phyloP scores from a whole-genome alignment of 2,113 vertebrate genomes.

The Scytalopus superciliaris region DNA sequence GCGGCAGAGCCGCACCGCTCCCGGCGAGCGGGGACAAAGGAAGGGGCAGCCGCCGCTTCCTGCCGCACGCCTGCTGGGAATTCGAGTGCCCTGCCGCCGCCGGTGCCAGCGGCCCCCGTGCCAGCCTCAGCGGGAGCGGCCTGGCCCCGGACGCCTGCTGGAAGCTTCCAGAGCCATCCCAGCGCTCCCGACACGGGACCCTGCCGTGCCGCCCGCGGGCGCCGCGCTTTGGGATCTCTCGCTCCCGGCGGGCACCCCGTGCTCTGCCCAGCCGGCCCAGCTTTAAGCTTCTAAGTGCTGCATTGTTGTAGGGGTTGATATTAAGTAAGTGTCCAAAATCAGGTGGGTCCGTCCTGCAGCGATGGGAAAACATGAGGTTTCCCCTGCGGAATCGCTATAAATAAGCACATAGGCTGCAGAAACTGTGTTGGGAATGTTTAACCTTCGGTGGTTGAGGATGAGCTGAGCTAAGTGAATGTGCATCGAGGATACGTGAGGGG shows the following conservation, averaged over 20 bases:
- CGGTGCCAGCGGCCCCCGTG: neutral
- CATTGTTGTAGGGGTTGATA: neutral
- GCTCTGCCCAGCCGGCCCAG: neutral
- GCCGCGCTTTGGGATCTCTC: neutral
- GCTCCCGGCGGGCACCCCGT: neutral
- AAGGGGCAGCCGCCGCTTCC: neutral
- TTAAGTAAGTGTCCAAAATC: neutral
- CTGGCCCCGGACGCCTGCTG: neutral
- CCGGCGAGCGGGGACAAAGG: neutral
- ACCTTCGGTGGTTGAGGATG: neutral
- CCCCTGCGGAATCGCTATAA: neutral
- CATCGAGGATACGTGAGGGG: fast-evolving
- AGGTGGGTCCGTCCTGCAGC: neutral
- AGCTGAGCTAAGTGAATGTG: neutral
- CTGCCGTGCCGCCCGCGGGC: neutral
- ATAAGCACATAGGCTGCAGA: neutral
- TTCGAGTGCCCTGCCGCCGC: neutral
- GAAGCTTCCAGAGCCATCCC: conserved; percentile 18
- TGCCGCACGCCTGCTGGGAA: conserved; percentile 33
- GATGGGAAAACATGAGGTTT: neutral
- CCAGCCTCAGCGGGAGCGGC: neutral
- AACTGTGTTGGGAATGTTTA: neutral
- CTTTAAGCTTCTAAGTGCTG: neutral
- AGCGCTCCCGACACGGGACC: neutral
- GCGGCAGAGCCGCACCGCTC: neutral